Conservation (phyloP, 1,140 invertebrate genomes). For the Aphis craccivora region DNA sequence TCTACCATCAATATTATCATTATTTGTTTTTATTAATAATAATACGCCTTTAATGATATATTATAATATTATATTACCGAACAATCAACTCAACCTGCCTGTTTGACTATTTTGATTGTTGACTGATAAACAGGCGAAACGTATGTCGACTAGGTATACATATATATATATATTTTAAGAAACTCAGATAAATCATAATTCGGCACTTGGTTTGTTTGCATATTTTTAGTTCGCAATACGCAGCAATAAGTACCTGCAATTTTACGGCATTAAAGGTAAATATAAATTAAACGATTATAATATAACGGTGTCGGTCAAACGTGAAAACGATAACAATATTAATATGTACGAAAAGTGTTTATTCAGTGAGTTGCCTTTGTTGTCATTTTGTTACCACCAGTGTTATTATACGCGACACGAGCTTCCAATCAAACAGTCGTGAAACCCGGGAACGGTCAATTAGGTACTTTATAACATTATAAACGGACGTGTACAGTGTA, state of each 20-base stretch:
- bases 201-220: not conserved
- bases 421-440: not conserved
- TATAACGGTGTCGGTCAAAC: no score
- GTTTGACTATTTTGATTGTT: no score
- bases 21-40: no score
- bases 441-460: not conserved
- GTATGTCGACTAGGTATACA: no score
- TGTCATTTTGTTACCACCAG: not conserved
- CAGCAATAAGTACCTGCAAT: not conserved
- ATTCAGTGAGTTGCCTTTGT: not conserved
- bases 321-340: not conserved
- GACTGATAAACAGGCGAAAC: no score
- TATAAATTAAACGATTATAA: not conserved
- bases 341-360: not conserved
- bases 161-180: no score
- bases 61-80: no score
- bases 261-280: not conserved
- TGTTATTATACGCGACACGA: not conserved
- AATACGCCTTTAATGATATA: no score
- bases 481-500: not conserved
- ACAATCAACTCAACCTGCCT: no score
- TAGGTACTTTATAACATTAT: not conserved
- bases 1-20: no score
- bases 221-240: not conserved
- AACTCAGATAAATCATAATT: not conserved